Percentiles rank a stretch among this genome's conserved stretches.
Conservation (phyloP, 2,888 invertebrate species). For the Parnassius glacialis region DNA sequence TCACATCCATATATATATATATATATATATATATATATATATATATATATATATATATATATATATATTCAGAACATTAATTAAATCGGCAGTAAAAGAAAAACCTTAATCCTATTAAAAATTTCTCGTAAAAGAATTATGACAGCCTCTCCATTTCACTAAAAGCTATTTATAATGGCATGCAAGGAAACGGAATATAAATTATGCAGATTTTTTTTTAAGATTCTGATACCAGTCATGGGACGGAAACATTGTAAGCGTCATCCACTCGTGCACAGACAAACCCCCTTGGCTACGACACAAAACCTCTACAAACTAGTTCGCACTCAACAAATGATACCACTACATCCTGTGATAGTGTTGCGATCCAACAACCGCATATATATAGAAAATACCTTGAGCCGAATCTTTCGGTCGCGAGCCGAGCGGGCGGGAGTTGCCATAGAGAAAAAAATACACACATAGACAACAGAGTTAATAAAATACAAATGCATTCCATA, state of each 20-base stretch:
- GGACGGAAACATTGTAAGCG: slow-evolving; percentile 57
- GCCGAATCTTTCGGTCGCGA: slow-evolving; percentile 82
- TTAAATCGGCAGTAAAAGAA: too few relatives aligned
- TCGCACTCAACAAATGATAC: slow-evolving; percentile 65
- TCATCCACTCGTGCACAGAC: slow-evolving; percentile 63
- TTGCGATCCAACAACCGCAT: slow-evolving; percentile 37
- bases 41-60: too few relatives aligned
- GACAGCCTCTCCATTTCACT: too few relatives aligned
- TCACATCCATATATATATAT: too few relatives aligned
- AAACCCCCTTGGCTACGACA: slow-evolving; percentile 81
- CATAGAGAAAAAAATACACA: slow-evolving; percentile 87
- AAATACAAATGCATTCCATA: slow-evolving; percentile 80
- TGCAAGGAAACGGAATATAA: too few relatives aligned
- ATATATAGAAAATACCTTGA: slow-evolving; percentile 67
- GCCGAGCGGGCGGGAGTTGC: slow-evolving; percentile 84
- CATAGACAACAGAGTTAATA: slow-evolving; percentile 84
- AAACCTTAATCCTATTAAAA: too few relatives aligned
- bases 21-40: too few relatives aligned
- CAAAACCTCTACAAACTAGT: slow-evolving; percentile 73
- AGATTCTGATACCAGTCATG: neutral
- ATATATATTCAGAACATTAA: too few relatives aligned
- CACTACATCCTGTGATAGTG: slow-evolving; percentile 60
- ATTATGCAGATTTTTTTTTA: too few relatives aligned
- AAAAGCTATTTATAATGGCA: too few relatives aligned
- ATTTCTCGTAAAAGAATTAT: too few relatives aligned